Base-by-base conservation (phyloP, 2,888 invertebrate species). In the Frankliniella intonsa region DNA sequence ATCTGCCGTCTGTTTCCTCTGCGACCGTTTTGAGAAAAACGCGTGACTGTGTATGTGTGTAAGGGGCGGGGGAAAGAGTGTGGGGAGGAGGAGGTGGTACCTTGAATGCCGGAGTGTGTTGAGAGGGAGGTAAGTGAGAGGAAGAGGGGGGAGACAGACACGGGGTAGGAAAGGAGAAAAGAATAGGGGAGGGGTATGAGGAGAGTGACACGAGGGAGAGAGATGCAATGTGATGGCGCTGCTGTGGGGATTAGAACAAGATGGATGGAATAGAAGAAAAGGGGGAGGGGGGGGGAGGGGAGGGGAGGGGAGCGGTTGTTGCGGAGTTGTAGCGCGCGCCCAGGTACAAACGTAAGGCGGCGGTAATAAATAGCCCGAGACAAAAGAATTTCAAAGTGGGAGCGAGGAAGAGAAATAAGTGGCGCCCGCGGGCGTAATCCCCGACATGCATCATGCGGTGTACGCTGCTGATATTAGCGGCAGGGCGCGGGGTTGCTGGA, bases 1-100 rank as follows among this genome's bases (percentile, higher is more conserved):
- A 76, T 76, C 69, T 76, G 69, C 69, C 69, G 69, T 76, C 69
- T 76, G 69, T 76, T 76, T 76, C 69, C 69, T 76, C 69, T 76
- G 69, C 69, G 25, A 12, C 22, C 69, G 69, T 76, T 76, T 25
- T 76, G 69, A 76, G 69, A 25, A 76, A 25, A 25, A 0, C 14
- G 14, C 7, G 3, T 19, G 22, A 11, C 69, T 22, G 69, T 22
- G 19, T 22, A 11, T 76, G 69, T 76, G 69, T n/a, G 69, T 55
- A 12, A 12, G 25, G 1, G 69, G 25, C 5, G 25, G 25, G 69
- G 69, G 25, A n/a, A n/a, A 22, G 7, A 76, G 69, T 12, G 25
- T 5, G 69, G 9, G 69, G 10, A 8, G 1, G 1, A 22, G n/a
- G 62, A 62, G 14, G 14, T 62, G n/a, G 62, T 14, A 17, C 38